These are phyloP conservation scores for Salvelinus namaycush DNA, from an alignment of 2,113 vertebrate genomes.

Conservation along the genomic window DNA sequence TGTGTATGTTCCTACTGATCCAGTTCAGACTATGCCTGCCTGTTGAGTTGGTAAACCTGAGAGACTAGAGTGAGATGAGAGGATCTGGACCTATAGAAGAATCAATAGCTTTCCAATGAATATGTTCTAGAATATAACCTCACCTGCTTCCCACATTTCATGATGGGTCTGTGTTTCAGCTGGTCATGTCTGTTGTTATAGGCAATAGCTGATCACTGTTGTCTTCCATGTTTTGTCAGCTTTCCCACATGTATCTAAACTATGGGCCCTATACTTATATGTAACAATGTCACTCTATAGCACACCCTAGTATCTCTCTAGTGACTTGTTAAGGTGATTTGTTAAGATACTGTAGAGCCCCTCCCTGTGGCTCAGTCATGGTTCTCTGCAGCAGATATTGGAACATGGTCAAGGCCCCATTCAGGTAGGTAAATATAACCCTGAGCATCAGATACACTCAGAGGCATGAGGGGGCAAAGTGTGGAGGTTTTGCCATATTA, in stretches of 20 bases:
- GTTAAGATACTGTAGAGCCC: not conserved
- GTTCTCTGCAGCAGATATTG: not conserved
- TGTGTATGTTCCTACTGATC: not conserved
- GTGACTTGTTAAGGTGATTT: not conserved
- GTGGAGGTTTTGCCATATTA: conserved; percentile 50
- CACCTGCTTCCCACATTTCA: not conserved
- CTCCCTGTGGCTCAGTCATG: not conserved
- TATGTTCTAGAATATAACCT: not conserved
- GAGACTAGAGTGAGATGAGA: conserved; percentile 5
- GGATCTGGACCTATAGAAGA: not conserved
- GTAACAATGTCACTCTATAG: too few species aligned
- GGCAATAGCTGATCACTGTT: not conserved
- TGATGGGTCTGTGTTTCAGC: not conserved
- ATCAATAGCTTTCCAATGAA: not conserved
- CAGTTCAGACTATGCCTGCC: not conserved
- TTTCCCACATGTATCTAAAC: too few species aligned
- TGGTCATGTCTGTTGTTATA: not conserved
- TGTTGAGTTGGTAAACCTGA: conserved; percentile 9
- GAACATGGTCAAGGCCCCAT: not conserved
- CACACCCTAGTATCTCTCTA: too few species aligned
- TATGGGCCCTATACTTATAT: too few species aligned
- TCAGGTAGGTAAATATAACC: not conserved
- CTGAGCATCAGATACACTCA: not conserved
- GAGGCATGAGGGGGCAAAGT: not conserved
- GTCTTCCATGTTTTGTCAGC: too few species aligned